A percentile compares a stretch with the other conserved stretches of the same genome.
Evolutionary conservation across 2,888 invertebrate species (phyloP).

Genomic region (Epsilonema sp.): DNA sequence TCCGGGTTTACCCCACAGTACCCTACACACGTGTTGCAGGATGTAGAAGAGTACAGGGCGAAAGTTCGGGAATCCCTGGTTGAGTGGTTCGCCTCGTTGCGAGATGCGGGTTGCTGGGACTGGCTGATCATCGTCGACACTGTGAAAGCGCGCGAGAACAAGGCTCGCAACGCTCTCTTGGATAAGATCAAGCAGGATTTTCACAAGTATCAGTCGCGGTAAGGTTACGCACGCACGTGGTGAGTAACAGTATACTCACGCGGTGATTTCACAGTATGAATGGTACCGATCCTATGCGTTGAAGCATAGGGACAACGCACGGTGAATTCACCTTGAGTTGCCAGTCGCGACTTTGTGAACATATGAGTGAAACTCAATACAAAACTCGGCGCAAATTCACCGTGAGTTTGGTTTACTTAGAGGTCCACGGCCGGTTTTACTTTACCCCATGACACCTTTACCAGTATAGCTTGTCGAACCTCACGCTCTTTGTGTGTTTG

Average conservation of each 20-base stretch:
- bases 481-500: too few relatives aligned
- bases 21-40: not conserved
- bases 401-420: too few relatives aligned
- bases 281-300: too few relatives aligned
- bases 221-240: not conserved
- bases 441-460: too few relatives aligned
- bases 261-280: not conserved
- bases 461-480: too few relatives aligned
- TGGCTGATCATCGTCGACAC: slow-evolving; percentile 6
- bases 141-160: not conserved
- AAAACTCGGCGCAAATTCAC: too few relatives aligned
- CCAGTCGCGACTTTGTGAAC: too few relatives aligned
- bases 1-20: too few relatives aligned
- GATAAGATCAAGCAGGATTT: not conserved
- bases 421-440: too few relatives aligned
- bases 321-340: too few relatives aligned
- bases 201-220: not conserved
- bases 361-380: too few relatives aligned
- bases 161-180: not conserved
- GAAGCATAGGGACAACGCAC: too few relatives aligned
- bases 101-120: slow-evolving; percentile 1
- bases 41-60: not conserved
- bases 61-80: not conserved
- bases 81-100: slow-evolving; percentile 5
- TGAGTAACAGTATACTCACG: not conserved